Base-by-base conservation (phyloP, 2,888 invertebrate genomes). In the Ferrisia virgata region DNA sequence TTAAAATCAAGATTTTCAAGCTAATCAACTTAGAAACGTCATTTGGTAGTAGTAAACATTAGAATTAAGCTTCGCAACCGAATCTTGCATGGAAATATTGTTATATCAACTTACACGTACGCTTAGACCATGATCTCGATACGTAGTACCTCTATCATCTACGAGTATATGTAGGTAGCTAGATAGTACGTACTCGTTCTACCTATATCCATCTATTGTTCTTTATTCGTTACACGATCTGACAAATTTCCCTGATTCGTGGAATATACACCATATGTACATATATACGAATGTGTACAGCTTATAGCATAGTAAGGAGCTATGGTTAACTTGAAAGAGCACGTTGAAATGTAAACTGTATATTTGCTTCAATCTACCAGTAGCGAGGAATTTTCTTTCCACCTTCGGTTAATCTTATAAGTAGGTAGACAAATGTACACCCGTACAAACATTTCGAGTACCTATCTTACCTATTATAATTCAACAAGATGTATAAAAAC, bases 1-100 rank as follows among this genome's bases (percentile, higher is more conserved):
- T 76, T 76, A 76, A 36, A 76, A 33, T 76, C 72, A 76, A 76
- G 72, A 76, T 76, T 76, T 76, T 18, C 72, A 8, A 76, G 72
- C 72, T 76, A 76, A 76, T 76, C 72, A 76, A 76, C 72, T 36
- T 76, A 76, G 36, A 36, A 53, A 76, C 28, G 72, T 76, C 72
- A 36, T 33, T 76, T 76, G 13, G 72, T 36, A 28, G 36, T 18
- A 76, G 72, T 76, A 76, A 76, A 76, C 36, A 76, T 28, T 25
- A 64, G 64, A 64, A 64, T 64, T 64, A 64, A 15, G 31, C 28
- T 64, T 64, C 64, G 64, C 64, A 43, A 2, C 64, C 64, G 28
- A 64, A 64, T 64, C 28, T 28, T 64, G 28, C 6, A 64, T 64
- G 64, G 31, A 64, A 64, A 64, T 64, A 64, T 64, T 64, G 64